phyloP scores from a whole-genome alignment of 1,140 invertebrate species.

The Drosophila grimshawi region DNA sequence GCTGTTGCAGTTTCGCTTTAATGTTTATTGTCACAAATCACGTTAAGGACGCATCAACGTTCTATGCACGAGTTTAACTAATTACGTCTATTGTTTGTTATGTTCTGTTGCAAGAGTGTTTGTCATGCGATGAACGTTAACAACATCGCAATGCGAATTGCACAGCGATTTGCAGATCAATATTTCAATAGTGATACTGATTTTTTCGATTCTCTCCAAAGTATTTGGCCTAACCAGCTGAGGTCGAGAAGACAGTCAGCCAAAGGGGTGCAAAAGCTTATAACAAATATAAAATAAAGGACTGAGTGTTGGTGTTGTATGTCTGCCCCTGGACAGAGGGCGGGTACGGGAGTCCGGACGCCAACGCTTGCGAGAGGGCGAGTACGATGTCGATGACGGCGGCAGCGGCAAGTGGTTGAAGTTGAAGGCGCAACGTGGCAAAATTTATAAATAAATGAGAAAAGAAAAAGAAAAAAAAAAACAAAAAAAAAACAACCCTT shows the following conservation, averaged over 20 bases:
- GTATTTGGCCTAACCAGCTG: conserved; percentile 24
- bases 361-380: neutral
- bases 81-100: neutral
- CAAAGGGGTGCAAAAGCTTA: conserved; percentile 41
- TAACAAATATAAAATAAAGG: neutral
- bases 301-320: conserved; percentile 56
- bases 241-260: neutral
- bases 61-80: no score
- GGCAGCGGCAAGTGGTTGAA: conserved; percentile 71
- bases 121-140: neutral
- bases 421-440: conserved; percentile 60
- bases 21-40: neutral
- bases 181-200: conserved; percentile 19
- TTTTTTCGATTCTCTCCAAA: conserved; percentile 22
- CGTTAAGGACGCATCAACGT: neutral
- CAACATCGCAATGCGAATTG: neutral
- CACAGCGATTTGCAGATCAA: neutral
- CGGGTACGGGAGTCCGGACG: neutral
- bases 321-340: conserved; percentile 45
- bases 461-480: conserved; percentile 35
- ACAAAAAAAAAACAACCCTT: conserved; percentile 65
- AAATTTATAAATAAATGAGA: conserved; percentile 46
- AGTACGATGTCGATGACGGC: conserved; percentile 22
- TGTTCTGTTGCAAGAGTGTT: neutral
- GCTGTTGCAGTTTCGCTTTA: no score